A percentile compares a stretch with the other conserved stretches of the same genome.
Evolutionary conservation across 2,113 vertebrate species (phyloP).

Genomic region (Ophiodon elongatus): DNA sequence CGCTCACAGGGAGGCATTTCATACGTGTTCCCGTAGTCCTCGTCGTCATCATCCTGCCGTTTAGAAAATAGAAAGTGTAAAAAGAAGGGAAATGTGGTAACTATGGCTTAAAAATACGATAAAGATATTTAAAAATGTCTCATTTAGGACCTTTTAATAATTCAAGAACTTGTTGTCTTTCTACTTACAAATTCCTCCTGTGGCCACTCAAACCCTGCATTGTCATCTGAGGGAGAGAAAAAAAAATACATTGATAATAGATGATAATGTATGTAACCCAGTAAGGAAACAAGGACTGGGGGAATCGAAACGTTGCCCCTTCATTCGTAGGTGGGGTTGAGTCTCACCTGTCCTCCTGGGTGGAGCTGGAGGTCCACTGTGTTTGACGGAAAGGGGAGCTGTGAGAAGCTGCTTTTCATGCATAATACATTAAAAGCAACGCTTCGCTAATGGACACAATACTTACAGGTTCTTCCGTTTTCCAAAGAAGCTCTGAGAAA

Average conservation of each 20-base stretch:
- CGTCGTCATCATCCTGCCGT: constrained; percentile 70
- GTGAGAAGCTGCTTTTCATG: background rate
- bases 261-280: background rate
- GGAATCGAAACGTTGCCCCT: background rate
- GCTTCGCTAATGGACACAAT: background rate
- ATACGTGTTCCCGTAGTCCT: constrained; percentile 80
- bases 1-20: constrained; percentile 84
- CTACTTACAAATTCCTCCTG: constrained; percentile 83
- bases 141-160: background rate
- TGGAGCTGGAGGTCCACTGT: constrained; percentile 70
- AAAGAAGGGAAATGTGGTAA: background rate
- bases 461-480: constrained; percentile 81
- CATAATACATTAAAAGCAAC: background rate
- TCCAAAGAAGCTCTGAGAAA: constrained; percentile 82
- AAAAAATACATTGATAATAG: background rate
- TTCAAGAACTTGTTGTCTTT: constrained; percentile 6
- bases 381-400: constrained; percentile 19
- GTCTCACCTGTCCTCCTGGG: constrained; percentile 76
- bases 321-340: background rate
- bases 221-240: constrained; percentile 71
- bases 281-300: background rate
- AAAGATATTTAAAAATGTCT: background rate
- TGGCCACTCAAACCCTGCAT: constrained; percentile 65
- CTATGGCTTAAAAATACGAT: background rate
- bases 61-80: constrained; percentile 1